Percentiles rank a stretch among this genome's conserved stretches.
phyloP scores from a whole-genome alignment of 2,888 invertebrate genomes.

The Teinopalpus imperialis region DNA sequence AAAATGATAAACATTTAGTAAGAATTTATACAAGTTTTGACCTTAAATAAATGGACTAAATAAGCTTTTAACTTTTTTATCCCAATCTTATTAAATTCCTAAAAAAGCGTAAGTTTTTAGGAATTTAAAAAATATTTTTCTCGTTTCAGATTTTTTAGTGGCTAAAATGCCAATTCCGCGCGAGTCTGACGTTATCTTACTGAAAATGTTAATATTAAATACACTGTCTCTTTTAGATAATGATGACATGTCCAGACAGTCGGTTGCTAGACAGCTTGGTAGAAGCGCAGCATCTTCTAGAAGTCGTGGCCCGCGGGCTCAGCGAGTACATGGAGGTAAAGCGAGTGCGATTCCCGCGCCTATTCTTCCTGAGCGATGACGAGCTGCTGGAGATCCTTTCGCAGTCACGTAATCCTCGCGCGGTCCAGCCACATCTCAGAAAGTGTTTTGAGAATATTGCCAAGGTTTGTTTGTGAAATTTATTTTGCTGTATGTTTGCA shows the following conservation, averaged over 20 bases:
- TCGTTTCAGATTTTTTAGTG: too few species aligned
- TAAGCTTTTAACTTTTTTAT: too few species aligned
- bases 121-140: too few species aligned
- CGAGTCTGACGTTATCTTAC: too few species aligned
- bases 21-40: too few species aligned
- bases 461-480: constrained; percentile 62
- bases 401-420: constrained; percentile 88
- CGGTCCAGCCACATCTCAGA: constrained; percentile 91
- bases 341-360: constrained; percentile 86
- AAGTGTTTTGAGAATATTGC: constrained; percentile 92
- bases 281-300: constrained; percentile 86
- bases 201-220: too few species aligned
- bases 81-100: too few species aligned
- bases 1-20: too few species aligned
- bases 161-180: too few species aligned
- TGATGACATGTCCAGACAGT: constrained; percentile 84
- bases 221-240: constrained; percentile 73
- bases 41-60: too few species aligned
- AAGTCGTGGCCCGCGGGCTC: constrained; percentile 88
- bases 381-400: constrained; percentile 91
- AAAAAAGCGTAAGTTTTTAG: too few species aligned
- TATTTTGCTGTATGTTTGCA: too few species aligned
- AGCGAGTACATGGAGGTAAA: constrained; percentile 90
- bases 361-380: constrained; percentile 92
- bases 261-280: constrained; percentile 85